Conservation (phyloP, 2,113 vertebrate genomes). For the Oreotrochilus melanogaster region DNA sequence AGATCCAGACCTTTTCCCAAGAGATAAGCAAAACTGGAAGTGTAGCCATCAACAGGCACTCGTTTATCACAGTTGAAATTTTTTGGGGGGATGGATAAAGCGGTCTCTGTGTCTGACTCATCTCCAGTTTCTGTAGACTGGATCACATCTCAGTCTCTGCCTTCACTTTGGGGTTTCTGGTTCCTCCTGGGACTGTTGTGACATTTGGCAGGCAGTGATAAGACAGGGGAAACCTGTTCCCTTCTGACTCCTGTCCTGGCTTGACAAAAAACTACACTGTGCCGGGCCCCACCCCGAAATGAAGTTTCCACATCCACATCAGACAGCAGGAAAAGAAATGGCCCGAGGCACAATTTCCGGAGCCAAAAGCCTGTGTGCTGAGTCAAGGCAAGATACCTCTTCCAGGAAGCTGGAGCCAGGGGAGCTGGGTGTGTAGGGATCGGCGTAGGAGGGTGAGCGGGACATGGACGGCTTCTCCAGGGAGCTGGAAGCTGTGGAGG, state of each 20-base stretch:
- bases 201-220: background rate
- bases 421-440: slow-evolving; percentile 80
- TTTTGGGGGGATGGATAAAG: background rate
- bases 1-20: background rate
- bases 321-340: background rate
- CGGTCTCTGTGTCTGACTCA: background rate
- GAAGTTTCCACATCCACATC: background rate
- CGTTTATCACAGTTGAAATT: background rate
- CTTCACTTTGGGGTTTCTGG: background rate
- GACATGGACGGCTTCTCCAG: slow-evolving; percentile 27
- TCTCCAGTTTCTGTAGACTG: background rate
- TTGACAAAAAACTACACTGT: background rate
- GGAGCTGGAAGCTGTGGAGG: background rate
- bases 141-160: background rate
- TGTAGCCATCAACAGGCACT: background rate
- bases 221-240: slow-evolving; percentile 2
- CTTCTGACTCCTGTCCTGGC: background rate
- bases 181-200: background rate
- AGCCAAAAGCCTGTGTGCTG: background rate
- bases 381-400: slow-evolving; percentile 60
- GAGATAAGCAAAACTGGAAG: rapidly evolving
- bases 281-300: background rate
- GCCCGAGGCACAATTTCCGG: background rate
- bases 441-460: slow-evolving; percentile 82
- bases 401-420: slow-evolving; percentile 17